These are phyloP conservation scores for Drosophila anomalata DNA, from an alignment of 2,888 invertebrate species.

Conservation along the genomic window DNA sequence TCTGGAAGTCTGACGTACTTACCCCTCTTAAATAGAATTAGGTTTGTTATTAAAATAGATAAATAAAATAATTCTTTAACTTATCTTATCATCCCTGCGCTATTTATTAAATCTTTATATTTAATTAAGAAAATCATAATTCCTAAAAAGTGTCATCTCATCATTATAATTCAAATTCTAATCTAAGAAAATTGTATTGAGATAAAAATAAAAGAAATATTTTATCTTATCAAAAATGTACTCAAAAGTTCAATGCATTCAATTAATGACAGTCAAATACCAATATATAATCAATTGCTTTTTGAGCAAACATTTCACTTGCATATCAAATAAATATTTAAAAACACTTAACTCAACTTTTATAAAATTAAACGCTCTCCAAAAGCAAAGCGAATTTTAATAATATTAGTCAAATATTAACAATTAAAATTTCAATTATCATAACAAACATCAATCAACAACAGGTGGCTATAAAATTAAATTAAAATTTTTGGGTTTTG, in stretches of 20 bases:
- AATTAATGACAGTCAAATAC: neutral
- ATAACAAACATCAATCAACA: neutral
- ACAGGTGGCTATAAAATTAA: neutral
- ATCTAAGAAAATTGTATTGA: neutral
- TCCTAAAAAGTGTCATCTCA: neutral
- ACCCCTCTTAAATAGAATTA: neutral
- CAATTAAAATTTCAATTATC: neutral
- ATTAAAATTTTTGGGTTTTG: neutral
- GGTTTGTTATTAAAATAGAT: neutral
- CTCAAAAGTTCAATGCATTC: neutral
- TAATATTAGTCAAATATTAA: constrained; percentile 9
- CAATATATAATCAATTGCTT: neutral
- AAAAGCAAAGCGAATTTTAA: neutral
- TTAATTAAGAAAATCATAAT: neutral
- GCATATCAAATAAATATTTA: neutral
- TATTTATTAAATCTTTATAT: neutral
- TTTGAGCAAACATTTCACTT: neutral
- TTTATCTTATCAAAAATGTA: neutral
- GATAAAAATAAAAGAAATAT: neutral
- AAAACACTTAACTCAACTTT: neutral
- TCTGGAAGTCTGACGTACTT: neutral
- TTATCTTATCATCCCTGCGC: neutral
- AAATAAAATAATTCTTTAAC: neutral
- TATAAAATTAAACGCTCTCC: neutral
- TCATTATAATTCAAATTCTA: neutral